Conservation (phyloP, 2,113 vertebrate species). For the Eolophus roseicapilla region DNA sequence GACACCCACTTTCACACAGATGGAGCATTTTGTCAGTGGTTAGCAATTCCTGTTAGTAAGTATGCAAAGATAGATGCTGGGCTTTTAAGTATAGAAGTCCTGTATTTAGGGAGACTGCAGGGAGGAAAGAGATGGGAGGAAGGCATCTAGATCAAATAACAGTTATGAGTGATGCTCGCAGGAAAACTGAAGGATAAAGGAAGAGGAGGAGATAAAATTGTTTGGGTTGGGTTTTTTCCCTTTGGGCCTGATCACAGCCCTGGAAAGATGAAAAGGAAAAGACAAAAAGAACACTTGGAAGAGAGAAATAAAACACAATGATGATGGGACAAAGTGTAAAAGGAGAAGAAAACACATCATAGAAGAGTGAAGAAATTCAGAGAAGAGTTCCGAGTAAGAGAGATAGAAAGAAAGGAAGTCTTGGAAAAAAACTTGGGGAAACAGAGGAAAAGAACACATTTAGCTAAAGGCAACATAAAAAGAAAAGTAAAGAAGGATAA, state of each 20-base stretch:
- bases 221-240: not conserved
- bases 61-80: slow-evolving; percentile 68
- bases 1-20: slow-evolving; percentile 79
- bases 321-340: not conserved
- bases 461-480: slow-evolving; percentile 7
- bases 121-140: slow-evolving; percentile 40
- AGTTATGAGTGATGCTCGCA: not conserved
- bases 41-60: slow-evolving; percentile 81
- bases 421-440: not conserved
- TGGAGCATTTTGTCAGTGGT: slow-evolving; percentile 73
- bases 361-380: not conserved
- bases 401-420: not conserved
- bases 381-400: not conserved
- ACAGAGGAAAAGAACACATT: slow-evolving; percentile 20
- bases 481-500: slow-evolving; percentile 19
- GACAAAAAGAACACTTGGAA: slow-evolving; percentile 21
- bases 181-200: not conserved
- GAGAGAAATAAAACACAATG: slow-evolving; percentile 3
- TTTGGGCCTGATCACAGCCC: slow-evolving; percentile 15
- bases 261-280: slow-evolving; percentile 16
- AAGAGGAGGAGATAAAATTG: not conserved
- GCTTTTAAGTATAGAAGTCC: slow-evolving; percentile 59
- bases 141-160: not conserved
- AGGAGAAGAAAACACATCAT: slow-evolving; percentile 8
- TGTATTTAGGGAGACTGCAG: not conserved